phyloP scores from a whole-genome alignment of 1,140 invertebrate species.

The Monochamus saltuarius region DNA sequence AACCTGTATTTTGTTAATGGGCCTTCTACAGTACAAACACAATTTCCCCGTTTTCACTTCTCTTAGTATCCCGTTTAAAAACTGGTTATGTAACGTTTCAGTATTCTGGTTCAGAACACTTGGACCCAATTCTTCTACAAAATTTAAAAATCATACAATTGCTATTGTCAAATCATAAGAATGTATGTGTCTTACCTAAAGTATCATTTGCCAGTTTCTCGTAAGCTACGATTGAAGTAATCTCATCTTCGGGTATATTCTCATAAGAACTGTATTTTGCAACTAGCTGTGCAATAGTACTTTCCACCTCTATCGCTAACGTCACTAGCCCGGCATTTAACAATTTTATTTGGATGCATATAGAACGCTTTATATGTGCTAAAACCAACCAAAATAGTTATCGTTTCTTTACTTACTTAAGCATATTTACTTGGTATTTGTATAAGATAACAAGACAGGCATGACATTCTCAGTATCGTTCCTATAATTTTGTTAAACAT shows the following conservation, averaged over 20 bases:
- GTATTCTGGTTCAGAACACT: constrained; percentile 59
- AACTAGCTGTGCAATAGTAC: constrained; percentile 48
- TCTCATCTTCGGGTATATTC: constrained; percentile 36
- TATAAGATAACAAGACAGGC: constrained; percentile 69
- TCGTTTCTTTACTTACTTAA: not conserved
- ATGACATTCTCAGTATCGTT: constrained; percentile 67
- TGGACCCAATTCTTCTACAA: constrained; percentile 13
- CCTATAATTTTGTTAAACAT: constrained; percentile 78
- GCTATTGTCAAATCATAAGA: not conserved
- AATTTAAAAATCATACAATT: not conserved
- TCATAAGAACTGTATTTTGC: constrained; percentile 42
- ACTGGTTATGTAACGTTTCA: constrained; percentile 61
- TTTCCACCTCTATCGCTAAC: constrained; percentile 68
- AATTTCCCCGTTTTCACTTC: constrained; percentile 56
- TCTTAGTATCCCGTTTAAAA: constrained; percentile 62
- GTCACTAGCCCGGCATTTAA: constrained; percentile 73
- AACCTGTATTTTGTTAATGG: constrained; percentile 62
- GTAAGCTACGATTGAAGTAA: constrained; percentile 22
- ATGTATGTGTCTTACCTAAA: constrained; percentile 3
- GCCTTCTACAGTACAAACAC: constrained; percentile 65
- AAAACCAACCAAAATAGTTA: constrained; percentile 33
- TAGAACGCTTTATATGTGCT: constrained; percentile 64
- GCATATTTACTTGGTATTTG: constrained; percentile 64
- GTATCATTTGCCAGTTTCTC: constrained; percentile 29
- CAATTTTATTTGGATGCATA: constrained; percentile 74